Conservation (phyloP, 2,797 vertebrate genomes). For the Austrolebias charrua region DNA sequence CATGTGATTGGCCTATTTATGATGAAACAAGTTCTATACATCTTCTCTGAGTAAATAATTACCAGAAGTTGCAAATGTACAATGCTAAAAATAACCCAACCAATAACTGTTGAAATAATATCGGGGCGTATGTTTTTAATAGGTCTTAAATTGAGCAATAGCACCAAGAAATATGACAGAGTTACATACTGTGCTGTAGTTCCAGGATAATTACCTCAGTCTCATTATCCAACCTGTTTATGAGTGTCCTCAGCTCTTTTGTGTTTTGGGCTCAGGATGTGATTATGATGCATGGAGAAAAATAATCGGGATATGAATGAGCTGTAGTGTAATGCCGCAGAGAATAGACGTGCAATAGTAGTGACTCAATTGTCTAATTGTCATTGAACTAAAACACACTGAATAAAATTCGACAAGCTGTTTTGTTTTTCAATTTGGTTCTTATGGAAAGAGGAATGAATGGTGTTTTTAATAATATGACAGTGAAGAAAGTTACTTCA, state of each 20-base stretch:
- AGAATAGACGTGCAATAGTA: not conserved
- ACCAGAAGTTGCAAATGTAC: constrained; percentile 41
- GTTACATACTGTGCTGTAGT: constrained; percentile 46
- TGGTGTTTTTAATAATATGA: constrained; percentile 34
- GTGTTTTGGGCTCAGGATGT: constrained; percentile 39
- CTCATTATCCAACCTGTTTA: constrained; percentile 63
- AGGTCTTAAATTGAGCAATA: constrained; percentile 61
- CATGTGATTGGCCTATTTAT: constrained; percentile 51
- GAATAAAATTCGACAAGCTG: too few relatives aligned
- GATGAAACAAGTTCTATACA: constrained; percentile 11
- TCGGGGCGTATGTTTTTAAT: constrained; percentile 54
- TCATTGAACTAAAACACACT: constrained; percentile 15
- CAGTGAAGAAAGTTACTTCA: constrained; percentile 50
- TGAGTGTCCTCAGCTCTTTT: constrained; percentile 48
- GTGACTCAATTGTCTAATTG: constrained; percentile 24
- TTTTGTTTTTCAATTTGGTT: constrained; percentile 13
- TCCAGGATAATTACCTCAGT: constrained; percentile 60
- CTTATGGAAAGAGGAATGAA: constrained; percentile 40
- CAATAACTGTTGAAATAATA: constrained; percentile 45
- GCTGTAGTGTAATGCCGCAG: constrained; percentile 7
- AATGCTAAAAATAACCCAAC: constrained; percentile 56
- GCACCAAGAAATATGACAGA: constrained; percentile 40
- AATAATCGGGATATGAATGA: constrained; percentile 12
- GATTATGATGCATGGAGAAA: constrained; percentile 10
- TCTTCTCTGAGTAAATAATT: constrained; percentile 43